These are phyloP conservation scores for Gobio occitaniae DNA, from an alignment of 2,797 vertebrate species.

Conservation along the genomic window DNA sequence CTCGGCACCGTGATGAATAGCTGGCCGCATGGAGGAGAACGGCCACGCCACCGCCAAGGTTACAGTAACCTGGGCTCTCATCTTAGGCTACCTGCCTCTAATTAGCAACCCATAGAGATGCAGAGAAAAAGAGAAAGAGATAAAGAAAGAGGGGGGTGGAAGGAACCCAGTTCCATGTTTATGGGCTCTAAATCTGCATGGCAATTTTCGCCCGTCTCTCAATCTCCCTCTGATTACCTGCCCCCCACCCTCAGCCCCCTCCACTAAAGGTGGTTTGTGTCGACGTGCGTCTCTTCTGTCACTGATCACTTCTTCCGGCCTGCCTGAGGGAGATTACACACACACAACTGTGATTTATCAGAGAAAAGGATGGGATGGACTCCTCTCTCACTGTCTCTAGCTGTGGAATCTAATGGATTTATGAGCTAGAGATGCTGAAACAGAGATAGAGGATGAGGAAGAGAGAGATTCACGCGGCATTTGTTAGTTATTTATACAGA, in stretches of 20 bases:
- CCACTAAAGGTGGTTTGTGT: slow-evolving; percentile 76
- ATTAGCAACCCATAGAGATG: slow-evolving; percentile 71
- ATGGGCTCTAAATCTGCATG: slow-evolving; percentile 82
- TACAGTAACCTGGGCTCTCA: slow-evolving; percentile 78
- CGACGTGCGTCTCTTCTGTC: slow-evolving; percentile 74
- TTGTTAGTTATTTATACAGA: slow-evolving; percentile 22
- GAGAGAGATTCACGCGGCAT: slow-evolving; percentile 31
- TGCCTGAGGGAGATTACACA: slow-evolving; percentile 75
- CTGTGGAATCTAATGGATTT: slow-evolving; percentile 62
- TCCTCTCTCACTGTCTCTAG: slow-evolving; percentile 56
- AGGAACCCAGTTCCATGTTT: slow-evolving; percentile 70
- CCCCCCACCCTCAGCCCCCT: slow-evolving; percentile 57
- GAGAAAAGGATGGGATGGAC: slow-evolving; percentile 72
- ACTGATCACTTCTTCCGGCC: slow-evolving; percentile 75
- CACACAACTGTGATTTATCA: slow-evolving; percentile 74
- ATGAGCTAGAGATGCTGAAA: slow-evolving; percentile 60
- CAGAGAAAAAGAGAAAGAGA: slow-evolving; percentile 27
- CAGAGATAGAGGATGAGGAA: slow-evolving; percentile 31
- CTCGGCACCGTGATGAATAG: slow-evolving; percentile 80
- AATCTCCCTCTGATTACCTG: slow-evolving; percentile 76
- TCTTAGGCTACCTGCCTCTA: slow-evolving; percentile 79
- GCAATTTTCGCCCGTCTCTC: slow-evolving; percentile 76
- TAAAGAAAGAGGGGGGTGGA: neutral
- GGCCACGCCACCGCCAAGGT: slow-evolving; percentile 81
- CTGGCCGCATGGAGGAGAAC: slow-evolving; percentile 75